Percentiles rank a stretch among this genome's conserved stretches.
Conservation (phyloP, 2,797 vertebrate species). For the Phylloscopus collybita region DNA sequence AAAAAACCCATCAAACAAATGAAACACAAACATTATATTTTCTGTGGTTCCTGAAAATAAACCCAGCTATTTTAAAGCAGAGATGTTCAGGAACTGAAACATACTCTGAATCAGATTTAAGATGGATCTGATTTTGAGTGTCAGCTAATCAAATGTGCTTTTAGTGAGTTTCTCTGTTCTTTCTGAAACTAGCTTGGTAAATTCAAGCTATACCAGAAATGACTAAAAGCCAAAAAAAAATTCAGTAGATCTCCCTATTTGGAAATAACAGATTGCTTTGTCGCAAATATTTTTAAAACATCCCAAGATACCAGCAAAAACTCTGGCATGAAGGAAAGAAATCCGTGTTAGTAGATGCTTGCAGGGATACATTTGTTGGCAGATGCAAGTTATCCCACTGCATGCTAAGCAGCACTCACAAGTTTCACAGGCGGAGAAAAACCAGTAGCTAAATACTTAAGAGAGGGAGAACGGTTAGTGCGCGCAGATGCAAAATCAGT, state of each 20-base stretch:
- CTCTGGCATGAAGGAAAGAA: neutral
- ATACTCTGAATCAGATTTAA: neutral
- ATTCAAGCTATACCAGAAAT: neutral
- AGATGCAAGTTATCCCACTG: neutral
- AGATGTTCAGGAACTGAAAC: neutral
- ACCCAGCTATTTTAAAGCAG: neutral
- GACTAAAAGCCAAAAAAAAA: neutral
- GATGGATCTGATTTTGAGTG: neutral
- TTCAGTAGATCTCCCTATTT: neutral
- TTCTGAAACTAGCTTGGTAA: neutral
- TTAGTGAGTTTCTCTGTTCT: neutral
- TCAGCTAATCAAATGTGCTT: neutral
- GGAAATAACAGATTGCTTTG: neutral
- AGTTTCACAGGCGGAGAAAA: neutral
- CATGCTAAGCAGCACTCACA: neutral
- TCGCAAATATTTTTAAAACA: neutral
- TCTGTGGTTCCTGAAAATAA: neutral
- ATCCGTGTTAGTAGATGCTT: neutral
- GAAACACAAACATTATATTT: neutral
- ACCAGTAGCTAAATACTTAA: neutral
- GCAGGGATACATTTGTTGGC: neutral
- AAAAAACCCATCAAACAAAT: neutral
- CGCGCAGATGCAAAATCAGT: neutral
- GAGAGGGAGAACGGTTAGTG: neutral
- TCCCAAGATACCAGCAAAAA: neutral